Evolutionary conservation across 2,888 invertebrate species (phyloP).

Genomic region (Nomada fucata): DNA sequence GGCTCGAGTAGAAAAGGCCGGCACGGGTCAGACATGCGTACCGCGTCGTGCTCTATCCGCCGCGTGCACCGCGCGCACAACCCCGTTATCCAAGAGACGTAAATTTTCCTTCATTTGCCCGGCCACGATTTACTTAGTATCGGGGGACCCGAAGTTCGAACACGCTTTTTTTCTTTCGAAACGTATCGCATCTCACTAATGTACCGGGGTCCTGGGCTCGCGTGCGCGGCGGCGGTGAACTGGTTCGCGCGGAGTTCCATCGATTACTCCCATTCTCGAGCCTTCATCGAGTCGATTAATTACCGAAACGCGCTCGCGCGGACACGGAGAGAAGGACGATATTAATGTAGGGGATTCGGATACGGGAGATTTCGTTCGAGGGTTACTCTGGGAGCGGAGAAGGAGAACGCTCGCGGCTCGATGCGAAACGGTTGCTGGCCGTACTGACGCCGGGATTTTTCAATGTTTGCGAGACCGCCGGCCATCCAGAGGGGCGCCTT

Average conservation of each 20-base stretch:
- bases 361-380: neutral
- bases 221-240: neutral
- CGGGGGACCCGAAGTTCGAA: no score
- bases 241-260: conserved; percentile 2
- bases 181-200: neutral
- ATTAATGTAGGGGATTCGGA: no score
- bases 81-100: no score
- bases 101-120: no score
- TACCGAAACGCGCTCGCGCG: conserved; percentile 12
- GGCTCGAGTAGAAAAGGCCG: conserved; percentile 3
- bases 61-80: no score
- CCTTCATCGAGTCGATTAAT: conserved; percentile 15
- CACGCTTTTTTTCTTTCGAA: neutral
- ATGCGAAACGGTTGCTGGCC: neutral
- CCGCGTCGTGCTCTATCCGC: neutral
- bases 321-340: neutral
- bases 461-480: conserved; percentile 37
- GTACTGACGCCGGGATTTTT: conserved; percentile 17
- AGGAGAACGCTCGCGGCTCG: neutral
- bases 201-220: no score
- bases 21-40: conserved; percentile 18
- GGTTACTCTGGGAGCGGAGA: conserved; percentile 27
- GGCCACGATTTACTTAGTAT: no score
- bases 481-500: conserved; percentile 40
- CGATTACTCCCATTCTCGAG: conserved; percentile 14